Conservation (phyloP, 1,140 invertebrate genomes). For the Coptotermes formosanus region DNA sequence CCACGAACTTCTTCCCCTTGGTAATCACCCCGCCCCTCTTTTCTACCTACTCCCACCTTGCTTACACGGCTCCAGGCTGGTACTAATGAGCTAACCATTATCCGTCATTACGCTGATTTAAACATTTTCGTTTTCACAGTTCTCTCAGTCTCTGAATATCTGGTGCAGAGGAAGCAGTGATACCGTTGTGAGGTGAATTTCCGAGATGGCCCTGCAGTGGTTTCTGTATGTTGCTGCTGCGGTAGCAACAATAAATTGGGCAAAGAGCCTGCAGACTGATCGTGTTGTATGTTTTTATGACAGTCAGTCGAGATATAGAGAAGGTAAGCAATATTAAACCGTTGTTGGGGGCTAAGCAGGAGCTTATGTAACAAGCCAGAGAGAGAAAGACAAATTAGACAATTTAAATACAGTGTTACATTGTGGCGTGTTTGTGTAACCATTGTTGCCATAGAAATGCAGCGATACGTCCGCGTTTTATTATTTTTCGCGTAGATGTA, state of each 20-base stretch:
- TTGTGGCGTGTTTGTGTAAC: too few relatives aligned
- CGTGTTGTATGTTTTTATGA: slow-evolving; percentile 21
- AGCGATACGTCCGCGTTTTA: too few relatives aligned
- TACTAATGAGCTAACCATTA: background rate
- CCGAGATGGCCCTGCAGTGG: background rate
- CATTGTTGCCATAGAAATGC: too few relatives aligned
- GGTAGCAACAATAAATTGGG: background rate
- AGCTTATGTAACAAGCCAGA: too few relatives aligned
- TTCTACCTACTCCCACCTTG: background rate
- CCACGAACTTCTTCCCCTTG: background rate
- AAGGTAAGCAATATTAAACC: background rate
- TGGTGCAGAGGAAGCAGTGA: background rate
- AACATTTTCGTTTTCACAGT: background rate
- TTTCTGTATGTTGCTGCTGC: background rate
- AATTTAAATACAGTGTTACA: too few relatives aligned
- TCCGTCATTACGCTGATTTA: background rate
- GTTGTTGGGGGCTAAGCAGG: too few relatives aligned
- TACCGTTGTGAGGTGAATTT: background rate
- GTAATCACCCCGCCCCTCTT: background rate
- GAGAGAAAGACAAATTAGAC: too few relatives aligned
- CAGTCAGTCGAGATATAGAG: background rate
- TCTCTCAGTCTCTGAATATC: background rate
- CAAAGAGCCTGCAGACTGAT: background rate
- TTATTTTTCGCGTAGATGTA: too few relatives aligned
- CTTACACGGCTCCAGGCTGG: background rate